phyloP scores from a whole-genome alignment of 2,888 invertebrate genomes.

The Apodemia mormo region DNA sequence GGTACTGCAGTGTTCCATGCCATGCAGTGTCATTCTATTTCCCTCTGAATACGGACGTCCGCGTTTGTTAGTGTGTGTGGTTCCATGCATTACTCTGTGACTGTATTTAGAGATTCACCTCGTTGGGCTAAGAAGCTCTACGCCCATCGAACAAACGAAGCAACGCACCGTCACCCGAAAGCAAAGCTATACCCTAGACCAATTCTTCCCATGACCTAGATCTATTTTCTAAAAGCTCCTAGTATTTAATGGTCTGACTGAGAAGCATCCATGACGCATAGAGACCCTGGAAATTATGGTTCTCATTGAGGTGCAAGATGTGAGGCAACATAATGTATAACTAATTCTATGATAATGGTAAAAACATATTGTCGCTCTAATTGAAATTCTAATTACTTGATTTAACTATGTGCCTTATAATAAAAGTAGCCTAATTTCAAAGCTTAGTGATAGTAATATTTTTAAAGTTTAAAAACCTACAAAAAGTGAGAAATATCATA shows the following conservation, averaged over 20 bases:
- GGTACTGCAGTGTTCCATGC: conserved; percentile 44
- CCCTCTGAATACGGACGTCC: conserved; percentile 68
- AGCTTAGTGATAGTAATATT: conserved; percentile 14
- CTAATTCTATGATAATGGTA: conserved; percentile 46
- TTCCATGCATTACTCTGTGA: conserved; percentile 63
- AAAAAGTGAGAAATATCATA: conserved; percentile 27
- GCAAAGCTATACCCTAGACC: conserved; percentile 32
- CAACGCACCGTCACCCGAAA: conserved; percentile 48
- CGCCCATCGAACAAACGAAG: conserved; percentile 59
- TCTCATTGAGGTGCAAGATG: conserved; percentile 54
- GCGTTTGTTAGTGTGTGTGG: conserved; percentile 44
- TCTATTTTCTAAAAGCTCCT: conserved; percentile 53
- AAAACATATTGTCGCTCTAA: conserved; percentile 16
- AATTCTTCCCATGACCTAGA: conserved; percentile 23
- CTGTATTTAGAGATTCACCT: conserved; percentile 62
- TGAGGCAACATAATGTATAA: conserved; percentile 60
- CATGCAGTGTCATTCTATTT: conserved; percentile 57
- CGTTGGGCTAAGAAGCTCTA: conserved; percentile 63
- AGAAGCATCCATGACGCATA: conserved; percentile 43
- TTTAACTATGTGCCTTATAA: conserved; percentile 17
- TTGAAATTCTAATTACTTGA: neutral
- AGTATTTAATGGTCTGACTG: conserved; percentile 32
- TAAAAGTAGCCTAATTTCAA: conserved; percentile 5
- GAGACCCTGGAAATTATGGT: conserved; percentile 54
- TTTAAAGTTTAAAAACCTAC: conserved; percentile 23